Base-by-base conservation (phyloP, 2,888 invertebrate species). In the Limnephilus lunatus region DNA sequence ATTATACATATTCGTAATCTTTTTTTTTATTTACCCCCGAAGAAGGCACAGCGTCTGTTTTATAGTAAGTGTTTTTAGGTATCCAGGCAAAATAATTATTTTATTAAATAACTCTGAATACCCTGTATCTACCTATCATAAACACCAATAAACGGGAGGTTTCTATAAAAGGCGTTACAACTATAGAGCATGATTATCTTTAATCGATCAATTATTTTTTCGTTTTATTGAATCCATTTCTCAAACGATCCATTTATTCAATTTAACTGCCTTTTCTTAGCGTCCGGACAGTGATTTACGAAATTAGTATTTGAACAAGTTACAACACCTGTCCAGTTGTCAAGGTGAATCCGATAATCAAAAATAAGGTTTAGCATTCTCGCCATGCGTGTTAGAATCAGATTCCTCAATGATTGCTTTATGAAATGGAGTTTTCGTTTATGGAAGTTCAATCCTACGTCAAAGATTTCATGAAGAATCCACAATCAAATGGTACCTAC, bases 201-300 rank as follows among this genome's bases (percentile, higher is more conserved):
- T 68, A 30, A 87, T 87, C 68, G 87, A 87, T 87, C 87, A 87
- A 87, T 32, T 87, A n/a, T 53, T 53, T 87, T 87, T 53, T 68
- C n/a, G 53, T 87, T 87, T 87, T 32, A 87, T 87, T 87, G 87
- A 30, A 68, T 35, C 87, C n/a, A 53, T 87, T 87, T 87, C 68
- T 14, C 53, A 9, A 32, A 68, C 68, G 68, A 68, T 68, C n/a
- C 68, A 68, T 68, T 25, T 25, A 68, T 25, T 68, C 68, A 68
- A 68, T 68, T n/a, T 68, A n/a, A 68, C 68, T 68, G 68, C 68
- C 25, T 25, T 68, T 68, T 68, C 68, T 68, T 68, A 68, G 25
- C 25, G 68, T 68, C 9, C 68, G 25, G 68, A 68, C 68, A 68
- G 68, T 68, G 68, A 68, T 68, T 68, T 68, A 68, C 68, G 25